Percentiles rank a stretch among this genome's conserved stretches.
Conservation (phyloP, 2,113 vertebrate species). For the Colinus virginianus region DNA sequence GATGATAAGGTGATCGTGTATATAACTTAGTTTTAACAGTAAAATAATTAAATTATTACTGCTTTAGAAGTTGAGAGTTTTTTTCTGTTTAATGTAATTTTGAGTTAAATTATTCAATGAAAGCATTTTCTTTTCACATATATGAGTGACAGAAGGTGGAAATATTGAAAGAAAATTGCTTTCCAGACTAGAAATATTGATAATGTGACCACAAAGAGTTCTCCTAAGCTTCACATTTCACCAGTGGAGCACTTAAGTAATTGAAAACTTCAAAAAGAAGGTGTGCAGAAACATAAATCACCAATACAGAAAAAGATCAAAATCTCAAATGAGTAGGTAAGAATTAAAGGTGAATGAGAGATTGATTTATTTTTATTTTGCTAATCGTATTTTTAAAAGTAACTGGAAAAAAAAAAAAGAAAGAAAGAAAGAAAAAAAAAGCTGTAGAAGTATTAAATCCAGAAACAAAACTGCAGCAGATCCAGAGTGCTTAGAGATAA, state of each 20-base stretch:
- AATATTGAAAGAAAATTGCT: not conserved
- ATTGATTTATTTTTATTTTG: not conserved
- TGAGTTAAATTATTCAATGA: not conserved
- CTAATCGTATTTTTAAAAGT: not conserved
- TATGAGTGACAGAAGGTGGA: not conserved
- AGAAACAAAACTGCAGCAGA: not conserved
- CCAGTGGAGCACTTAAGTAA: not conserved
- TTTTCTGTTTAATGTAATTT: not conserved
- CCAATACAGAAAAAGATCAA: not conserved
- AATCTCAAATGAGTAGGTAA: not conserved
- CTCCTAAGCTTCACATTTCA: not conserved
- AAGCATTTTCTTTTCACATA: not conserved
- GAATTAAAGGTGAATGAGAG: not conserved
- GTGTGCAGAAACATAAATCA: not conserved
- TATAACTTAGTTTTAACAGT: conserved; percentile 16
- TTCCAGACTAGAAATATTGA: not conserved
- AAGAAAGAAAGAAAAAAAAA: not conserved
- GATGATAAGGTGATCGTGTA: not conserved
- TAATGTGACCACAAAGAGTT: not conserved
- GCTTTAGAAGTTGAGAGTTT: not conserved
- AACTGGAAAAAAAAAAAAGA: not conserved
- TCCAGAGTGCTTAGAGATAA: not conserved
- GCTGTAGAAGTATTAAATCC: not conserved
- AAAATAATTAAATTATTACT: not conserved
- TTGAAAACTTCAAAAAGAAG: not conserved